Conservation (phyloP, 2,113 vertebrate genomes). For the Rhineura floridana region DNA sequence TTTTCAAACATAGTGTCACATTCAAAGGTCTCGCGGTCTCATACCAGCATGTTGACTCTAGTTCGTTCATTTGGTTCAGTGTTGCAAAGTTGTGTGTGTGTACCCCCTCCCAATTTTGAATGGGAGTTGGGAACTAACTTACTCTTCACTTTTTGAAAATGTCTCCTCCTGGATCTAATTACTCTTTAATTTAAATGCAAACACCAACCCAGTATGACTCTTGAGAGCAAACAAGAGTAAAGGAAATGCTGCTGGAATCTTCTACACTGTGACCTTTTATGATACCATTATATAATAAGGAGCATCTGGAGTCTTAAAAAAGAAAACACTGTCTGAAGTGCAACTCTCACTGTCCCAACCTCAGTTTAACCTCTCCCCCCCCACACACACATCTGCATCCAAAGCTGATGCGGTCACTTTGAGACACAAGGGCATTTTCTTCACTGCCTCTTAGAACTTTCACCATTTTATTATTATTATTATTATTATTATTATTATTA, state of each 20-base stretch:
- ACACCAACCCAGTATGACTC: slow-evolving; percentile 63
- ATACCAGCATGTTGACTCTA: slow-evolving; percentile 74
- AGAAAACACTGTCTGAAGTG: slow-evolving; percentile 69
- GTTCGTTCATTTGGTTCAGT: slow-evolving; percentile 64
- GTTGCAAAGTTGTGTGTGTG: slow-evolving; percentile 14
- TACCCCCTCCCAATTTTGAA: background rate
- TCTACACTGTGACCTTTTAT: slow-evolving; percentile 76
- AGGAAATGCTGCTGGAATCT: slow-evolving; percentile 65
- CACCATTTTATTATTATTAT: background rate
- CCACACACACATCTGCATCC: background rate
- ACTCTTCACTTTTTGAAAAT: slow-evolving; percentile 28
- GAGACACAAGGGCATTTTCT: background rate
- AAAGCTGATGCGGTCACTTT: background rate
- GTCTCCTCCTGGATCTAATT: slow-evolving; percentile 70
- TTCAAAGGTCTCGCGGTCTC: background rate
- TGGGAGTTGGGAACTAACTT: slow-evolving; percentile 60
- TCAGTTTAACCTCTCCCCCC: slow-evolving; percentile 32
- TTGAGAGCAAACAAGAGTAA: slow-evolving; percentile 61
- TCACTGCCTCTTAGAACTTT: background rate
- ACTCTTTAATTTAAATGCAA: slow-evolving; percentile 79
- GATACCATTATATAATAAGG: slow-evolving; percentile 78
- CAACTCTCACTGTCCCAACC: slow-evolving; percentile 33
- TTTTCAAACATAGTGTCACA: background rate
- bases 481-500: accelerated
- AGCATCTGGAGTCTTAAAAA: slow-evolving; percentile 74